phyloP scores from a whole-genome alignment of 2,113 vertebrate genomes.

The Passer montanus region DNA sequence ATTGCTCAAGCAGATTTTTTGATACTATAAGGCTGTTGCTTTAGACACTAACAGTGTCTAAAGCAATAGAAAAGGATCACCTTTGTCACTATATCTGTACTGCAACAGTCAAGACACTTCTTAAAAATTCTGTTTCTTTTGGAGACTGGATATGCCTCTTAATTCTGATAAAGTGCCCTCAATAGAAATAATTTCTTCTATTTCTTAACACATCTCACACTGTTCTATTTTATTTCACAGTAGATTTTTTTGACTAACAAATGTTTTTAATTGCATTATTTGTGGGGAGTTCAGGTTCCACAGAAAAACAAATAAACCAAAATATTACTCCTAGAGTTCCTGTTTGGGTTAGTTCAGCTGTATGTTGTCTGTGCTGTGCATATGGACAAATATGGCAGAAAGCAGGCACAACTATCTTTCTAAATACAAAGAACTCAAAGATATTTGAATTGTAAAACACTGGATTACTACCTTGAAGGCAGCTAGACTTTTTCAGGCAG shows the following conservation, averaged over 20 bases:
- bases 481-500: not conserved
- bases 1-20: not conserved
- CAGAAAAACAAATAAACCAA: not conserved
- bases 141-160: not conserved
- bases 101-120: not conserved
- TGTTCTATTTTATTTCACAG: not conserved
- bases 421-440: not conserved
- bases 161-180: not conserved
- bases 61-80: not conserved
- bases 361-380: not conserved
- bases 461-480: not conserved
- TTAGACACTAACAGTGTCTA: not conserved
- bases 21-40: not conserved
- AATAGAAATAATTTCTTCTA: not conserved
- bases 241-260: not conserved
- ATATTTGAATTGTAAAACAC: not conserved
- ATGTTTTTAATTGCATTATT: not conserved
- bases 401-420: not conserved
- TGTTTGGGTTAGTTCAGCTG: not conserved
- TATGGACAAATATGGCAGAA: not conserved
- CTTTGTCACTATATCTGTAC: not conserved
- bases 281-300: not conserved
- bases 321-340: not conserved
- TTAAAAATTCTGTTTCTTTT: not conserved
- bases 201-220: not conserved